Evolutionary conservation across 2,113 vertebrate species (phyloP).

Genomic region (Ramphastos sulfuratus): DNA sequence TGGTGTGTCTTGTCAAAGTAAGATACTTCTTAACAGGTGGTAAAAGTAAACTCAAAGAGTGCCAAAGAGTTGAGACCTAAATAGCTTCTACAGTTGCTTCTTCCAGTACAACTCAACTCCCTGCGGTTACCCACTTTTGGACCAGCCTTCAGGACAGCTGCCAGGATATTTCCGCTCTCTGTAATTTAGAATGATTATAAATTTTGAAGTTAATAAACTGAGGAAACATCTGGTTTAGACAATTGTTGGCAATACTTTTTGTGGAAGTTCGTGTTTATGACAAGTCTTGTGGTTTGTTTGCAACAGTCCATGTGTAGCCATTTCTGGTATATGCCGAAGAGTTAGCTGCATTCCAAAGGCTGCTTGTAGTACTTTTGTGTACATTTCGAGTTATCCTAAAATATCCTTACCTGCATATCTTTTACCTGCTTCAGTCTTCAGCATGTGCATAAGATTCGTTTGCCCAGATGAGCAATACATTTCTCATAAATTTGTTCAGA

Average conservation of each 20-base stretch:
- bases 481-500: not conserved
- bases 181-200: not conserved
- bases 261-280: not conserved
- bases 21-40: not conserved
- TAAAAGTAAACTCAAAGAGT: not conserved
- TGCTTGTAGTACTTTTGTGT: not conserved
- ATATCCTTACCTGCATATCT: not conserved
- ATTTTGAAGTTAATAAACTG: not conserved
- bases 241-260: not conserved
- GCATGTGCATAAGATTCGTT: not conserved
- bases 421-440: rapidly evolving
- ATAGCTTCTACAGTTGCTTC: not conserved
- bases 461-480: rapidly evolving
- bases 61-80: not conserved
- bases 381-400: not conserved
- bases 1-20: not conserved
- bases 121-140: not conserved
- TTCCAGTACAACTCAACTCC: not conserved
- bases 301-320: not conserved
- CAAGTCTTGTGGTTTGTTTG: not conserved
- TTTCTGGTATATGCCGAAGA: not conserved
- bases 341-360: not conserved
- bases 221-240: not conserved
- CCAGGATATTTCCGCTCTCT: not conserved
- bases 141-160: not conserved